Evolutionary conservation across 2,113 vertebrate species (phyloP), one percentile per base, ranked within the genome.

Genomic region (Ophiodon elongatus): DNA sequence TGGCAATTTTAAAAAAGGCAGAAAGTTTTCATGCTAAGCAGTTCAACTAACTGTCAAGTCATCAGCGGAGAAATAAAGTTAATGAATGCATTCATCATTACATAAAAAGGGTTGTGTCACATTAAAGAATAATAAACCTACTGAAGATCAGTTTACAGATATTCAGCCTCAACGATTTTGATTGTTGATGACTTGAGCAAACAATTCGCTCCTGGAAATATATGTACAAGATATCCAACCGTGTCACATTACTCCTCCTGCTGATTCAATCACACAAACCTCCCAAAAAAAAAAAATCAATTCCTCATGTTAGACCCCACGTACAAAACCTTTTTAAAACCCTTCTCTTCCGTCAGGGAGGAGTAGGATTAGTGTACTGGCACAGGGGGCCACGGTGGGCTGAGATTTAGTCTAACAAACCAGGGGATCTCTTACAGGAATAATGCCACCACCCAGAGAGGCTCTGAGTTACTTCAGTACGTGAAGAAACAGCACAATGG

Each of bases 201-300:
- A 76, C 83, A 76, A 77, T 83, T 86, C 52, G 47, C 62, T 88
- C 76, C 72, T 78, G 74, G 23, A 90, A 82, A 92, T 79, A 76
- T 43, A 79, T 79, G 70, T 84, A 85, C 45, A 64, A 84, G 85
- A 73, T 50, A 59, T 67, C 91, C 89, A 84, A 76, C 85, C 23
- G 59, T 82, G 90, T 86, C 82, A 91, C 82, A 91, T 92, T 85
- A 89, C 84, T 79, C 77, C 83, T 86, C 93, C 93, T 75, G 93
- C 92, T 88, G 93, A 93, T 89, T 91, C 88, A 90, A 92, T 92
- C 84, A 91, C 90, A 91, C 80, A 91, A 86, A 80, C 73, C 68
- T 69, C 68, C 6, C 59, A 63, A 86, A 79, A 80, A 82, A 82
- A 88, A 90, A 85, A 85, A 89, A 91, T 93, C 85, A 88, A 92